Percentiles rank a stretch among this genome's conserved stretches.
Conservation (phyloP, 2,113 vertebrate genomes). For the Stictonetta naevosa region DNA sequence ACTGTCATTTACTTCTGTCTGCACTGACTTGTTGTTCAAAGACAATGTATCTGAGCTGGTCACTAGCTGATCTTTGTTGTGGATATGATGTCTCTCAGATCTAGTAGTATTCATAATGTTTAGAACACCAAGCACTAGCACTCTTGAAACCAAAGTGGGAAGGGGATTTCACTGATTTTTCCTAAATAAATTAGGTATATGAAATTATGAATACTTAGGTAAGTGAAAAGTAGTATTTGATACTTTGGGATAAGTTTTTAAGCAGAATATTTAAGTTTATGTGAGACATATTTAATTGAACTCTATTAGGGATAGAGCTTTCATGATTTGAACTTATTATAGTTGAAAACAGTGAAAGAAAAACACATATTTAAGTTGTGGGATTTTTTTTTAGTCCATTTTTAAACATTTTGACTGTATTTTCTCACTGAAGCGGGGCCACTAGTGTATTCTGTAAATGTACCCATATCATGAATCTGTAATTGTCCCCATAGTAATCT, state of each 20-base stretch:
- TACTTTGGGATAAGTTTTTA: not conserved
- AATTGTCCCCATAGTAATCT: conserved; percentile 62
- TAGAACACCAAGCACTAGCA: conserved; percentile 51
- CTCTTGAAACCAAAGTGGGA: conserved; percentile 53
- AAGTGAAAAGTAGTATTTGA: conserved; percentile 33
- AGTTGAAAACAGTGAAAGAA: not conserved
- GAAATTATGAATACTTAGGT: conserved; percentile 37
- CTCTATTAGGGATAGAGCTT: not conserved
- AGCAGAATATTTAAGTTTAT: not conserved
- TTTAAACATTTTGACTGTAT: conserved; percentile 47
- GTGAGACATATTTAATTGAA: not conserved
- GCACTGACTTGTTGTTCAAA: conserved; percentile 83
- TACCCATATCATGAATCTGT: conserved; percentile 67
- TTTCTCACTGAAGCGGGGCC: conserved; percentile 41
- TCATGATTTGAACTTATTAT: conserved; percentile 32
- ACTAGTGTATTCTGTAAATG: conserved; percentile 58
- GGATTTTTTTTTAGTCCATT: conserved; percentile 50
- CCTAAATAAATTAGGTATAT: conserved; percentile 55
- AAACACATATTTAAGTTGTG: conserved; percentile 56
- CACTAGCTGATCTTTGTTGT: conserved; percentile 80
- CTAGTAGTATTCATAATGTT: conserved; percentile 63
- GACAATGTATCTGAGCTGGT: conserved; percentile 76
- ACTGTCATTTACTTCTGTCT: conserved; percentile 87
- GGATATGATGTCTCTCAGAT: conserved; percentile 75
- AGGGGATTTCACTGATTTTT: conserved; percentile 41